Percentiles rank a stretch among this genome's conserved stretches.
phyloP scores from a whole-genome alignment of 2,797 vertebrate species.

The Lepus townsendii region DNA sequence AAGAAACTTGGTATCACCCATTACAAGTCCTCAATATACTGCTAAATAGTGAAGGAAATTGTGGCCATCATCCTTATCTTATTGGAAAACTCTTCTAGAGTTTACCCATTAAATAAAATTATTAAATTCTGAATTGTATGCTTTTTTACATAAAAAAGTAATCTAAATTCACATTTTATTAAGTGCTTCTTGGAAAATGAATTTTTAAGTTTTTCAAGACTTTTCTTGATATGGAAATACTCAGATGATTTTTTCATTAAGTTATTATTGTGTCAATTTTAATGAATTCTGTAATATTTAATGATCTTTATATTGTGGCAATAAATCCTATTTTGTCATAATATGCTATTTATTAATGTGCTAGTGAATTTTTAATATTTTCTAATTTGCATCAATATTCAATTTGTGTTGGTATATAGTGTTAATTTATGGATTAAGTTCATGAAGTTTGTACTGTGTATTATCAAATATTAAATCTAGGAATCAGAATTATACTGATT shows the following conservation, averaged over 20 bases:
- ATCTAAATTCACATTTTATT: background rate
- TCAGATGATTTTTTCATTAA: background rate
- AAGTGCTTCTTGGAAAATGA: background rate
- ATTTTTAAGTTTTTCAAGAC: background rate
- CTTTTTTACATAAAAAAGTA: conserved; percentile 15
- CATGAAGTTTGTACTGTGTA: background rate
- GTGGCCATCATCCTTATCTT: background rate
- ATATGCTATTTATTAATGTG: background rate
- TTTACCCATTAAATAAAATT: conserved; percentile 7
- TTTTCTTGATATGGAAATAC: background rate
- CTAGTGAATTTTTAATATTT: conserved; percentile 13
- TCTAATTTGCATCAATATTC: background rate
- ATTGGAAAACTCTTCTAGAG: background rate
- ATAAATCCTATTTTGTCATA: conserved; percentile 5
- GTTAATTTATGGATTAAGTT: background rate
- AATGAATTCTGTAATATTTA: background rate
- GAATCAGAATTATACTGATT: background rate
- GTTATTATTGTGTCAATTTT: background rate
- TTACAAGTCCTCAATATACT: background rate
- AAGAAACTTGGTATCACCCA: background rate
- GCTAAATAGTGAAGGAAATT: background rate
- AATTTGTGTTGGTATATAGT: background rate
- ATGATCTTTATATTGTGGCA: background rate
- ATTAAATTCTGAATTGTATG: background rate
- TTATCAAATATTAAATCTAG: background rate